Evolutionary conservation across 2,888 invertebrate genomes (phyloP).

Genomic region (Dynastes grantii): DNA sequence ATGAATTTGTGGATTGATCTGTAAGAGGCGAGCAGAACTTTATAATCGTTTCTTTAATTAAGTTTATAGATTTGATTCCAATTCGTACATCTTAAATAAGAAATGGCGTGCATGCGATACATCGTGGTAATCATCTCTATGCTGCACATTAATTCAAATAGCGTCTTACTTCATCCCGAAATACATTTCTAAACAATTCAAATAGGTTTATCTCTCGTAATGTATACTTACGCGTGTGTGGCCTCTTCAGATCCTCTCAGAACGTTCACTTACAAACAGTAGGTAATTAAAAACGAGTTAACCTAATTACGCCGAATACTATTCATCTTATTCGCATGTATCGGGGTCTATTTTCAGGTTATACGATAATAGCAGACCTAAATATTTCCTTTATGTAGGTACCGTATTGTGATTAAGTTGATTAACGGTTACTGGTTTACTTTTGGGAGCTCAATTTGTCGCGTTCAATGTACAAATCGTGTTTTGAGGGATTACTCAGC

Average conservation of each 20-base stretch:
- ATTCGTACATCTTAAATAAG: no score
- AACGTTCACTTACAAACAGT: slow-evolving; percentile 12
- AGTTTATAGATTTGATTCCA: no score
- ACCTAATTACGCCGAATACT: slow-evolving; percentile 36
- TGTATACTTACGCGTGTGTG: slow-evolving; percentile 8
- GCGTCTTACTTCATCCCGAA: not conserved
- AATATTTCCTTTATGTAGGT: slow-evolving; percentile 26
- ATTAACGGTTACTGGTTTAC: not conserved
- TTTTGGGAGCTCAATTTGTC: not conserved
- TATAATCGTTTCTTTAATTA: no score
- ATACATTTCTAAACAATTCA: not conserved
- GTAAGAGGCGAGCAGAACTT: no score
- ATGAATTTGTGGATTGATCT: no score
- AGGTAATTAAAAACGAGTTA: slow-evolving; percentile 35
- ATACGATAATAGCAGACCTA: slow-evolving; percentile 40
- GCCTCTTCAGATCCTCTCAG: slow-evolving; percentile 3
- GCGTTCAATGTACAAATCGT: not conserved
- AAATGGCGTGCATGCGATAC: not conserved
- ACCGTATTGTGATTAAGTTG: not conserved
- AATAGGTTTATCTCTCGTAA: slow-evolving; percentile 1
- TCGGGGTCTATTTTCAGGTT: slow-evolving; percentile 36
- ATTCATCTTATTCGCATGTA: not conserved
- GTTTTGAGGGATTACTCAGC: not conserved
- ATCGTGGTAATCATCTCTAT: not conserved
- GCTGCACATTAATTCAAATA: not conserved